Percentiles rank a stretch among this genome's conserved stretches.
Conservation (phyloP, 2,797 vertebrate species). For the Anguilla pacifica region DNA sequence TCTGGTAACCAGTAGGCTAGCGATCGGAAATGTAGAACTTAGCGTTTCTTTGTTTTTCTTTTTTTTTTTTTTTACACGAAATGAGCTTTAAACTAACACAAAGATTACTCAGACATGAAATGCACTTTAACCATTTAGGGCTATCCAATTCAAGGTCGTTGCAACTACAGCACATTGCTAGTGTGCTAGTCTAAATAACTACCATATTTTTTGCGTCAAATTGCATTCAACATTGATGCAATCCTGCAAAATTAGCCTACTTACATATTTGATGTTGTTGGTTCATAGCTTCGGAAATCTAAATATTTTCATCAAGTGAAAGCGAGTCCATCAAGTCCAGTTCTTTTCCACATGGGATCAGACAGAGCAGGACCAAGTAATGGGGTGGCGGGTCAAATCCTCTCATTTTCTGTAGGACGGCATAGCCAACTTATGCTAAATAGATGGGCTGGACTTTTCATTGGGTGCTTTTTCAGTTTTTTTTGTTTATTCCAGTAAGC, state of each 20-base stretch:
- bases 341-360: background rate
- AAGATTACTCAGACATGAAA: background rate
- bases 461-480: too few relatives aligned
- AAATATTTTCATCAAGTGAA: background rate
- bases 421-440: background rate
- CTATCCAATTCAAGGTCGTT: background rate
- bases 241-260: background rate
- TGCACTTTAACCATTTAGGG: background rate
- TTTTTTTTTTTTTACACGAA: too few relatives aligned
- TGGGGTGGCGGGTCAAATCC: background rate
- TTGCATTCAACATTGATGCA: background rate
- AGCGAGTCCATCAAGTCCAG: background rate
- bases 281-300: background rate
- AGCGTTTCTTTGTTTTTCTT: too few relatives aligned
- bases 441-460: constrained; percentile 1
- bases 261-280: background rate
- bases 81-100: background rate
- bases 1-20: too few relatives aligned
- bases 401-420: background rate
- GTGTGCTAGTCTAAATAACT: too few relatives aligned
- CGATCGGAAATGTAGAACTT: too few relatives aligned
- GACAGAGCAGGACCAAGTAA: background rate
- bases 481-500: background rate
- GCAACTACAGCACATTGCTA: background rate
- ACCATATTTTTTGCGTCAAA: too few relatives aligned